Evolutionary conservation across 2,888 invertebrate genomes (phyloP), one percentile per base, ranked within the genome.

Genomic region (Tetragonisca angustula): DNA sequence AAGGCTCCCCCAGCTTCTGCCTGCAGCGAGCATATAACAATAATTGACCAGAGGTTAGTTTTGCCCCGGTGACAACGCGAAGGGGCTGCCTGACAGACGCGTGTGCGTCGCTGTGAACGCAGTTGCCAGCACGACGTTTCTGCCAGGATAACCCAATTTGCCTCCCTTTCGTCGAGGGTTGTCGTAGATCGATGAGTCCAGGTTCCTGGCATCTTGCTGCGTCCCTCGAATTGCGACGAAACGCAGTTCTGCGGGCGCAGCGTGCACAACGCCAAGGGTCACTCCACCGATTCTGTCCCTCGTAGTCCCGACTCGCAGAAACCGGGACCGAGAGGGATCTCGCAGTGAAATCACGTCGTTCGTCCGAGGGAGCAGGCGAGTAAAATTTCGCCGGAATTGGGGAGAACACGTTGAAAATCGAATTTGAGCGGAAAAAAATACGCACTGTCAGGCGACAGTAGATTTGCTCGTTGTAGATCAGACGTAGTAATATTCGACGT

Each of bases 111-210:
- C 24, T 67, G 11, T 50, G 50, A 27, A 68, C 52, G 15, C 68
- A 9, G 27, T 24, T 49, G 68, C 49, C 68, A 19, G 68, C 24
- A 68, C 73, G 88, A 86, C 82, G 72, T 88, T 86, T 84, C 67
- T 77, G 17, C 64, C 79, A 69, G 59, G 84, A 82, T 87, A 90
- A 88, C 87, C 83, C 82, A 87, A 89, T 88, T 90, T 85, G 79
- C 83, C 73, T 75, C 79, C 87, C 84, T 67, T 80, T 71, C 67
- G 81, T 61, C 79, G 84, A 79, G 86, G 86, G 79, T 77, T 80
- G 83, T 78, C 61, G 75, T 79, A 79, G 88, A 90, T 90, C 90
- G 90, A 90, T 87, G 86, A 78, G 84, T 73, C 61, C 32, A 81
- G 76, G 56, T 61, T 50, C 69, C 68, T 76, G 71, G 71, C 84